Percentiles rank a stretch among this genome's conserved stretches.
Evolutionary conservation across 1,140 invertebrate species (phyloP).

Genomic region (Nephila pilipes): DNA sequence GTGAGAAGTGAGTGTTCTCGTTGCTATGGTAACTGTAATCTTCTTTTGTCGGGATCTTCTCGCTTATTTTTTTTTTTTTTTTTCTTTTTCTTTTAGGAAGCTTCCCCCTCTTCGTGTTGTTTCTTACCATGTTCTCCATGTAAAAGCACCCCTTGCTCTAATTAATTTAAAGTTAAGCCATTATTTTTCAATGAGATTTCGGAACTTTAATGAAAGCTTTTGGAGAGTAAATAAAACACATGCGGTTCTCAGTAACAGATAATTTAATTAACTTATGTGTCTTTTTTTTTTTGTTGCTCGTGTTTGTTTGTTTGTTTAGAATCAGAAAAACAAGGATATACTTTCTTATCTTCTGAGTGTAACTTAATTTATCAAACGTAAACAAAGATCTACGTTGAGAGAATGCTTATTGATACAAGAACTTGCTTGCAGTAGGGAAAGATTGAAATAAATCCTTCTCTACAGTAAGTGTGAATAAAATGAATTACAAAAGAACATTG

Average conservation of each 20-base stretch:
- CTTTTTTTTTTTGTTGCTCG: background rate
- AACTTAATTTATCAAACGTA: slow-evolving; percentile 32
- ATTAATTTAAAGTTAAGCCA: slow-evolving; percentile 46
- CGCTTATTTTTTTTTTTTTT: slow-evolving; percentile 43
- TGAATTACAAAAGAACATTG: no score
- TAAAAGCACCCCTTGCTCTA: slow-evolving; percentile 1
- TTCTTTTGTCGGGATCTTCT: slow-evolving; percentile 51
- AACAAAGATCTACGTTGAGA: background rate
- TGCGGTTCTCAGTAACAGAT: slow-evolving; percentile 37
- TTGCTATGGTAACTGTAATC: slow-evolving; percentile 65
- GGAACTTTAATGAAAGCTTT: slow-evolving; percentile 38
- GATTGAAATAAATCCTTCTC: no score
- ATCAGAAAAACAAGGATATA: background rate
- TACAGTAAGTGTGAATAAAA: no score
- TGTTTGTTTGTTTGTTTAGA: background rate
- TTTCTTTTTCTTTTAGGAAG: background rate
- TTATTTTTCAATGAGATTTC: slow-evolving; percentile 45
- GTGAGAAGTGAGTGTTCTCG: slow-evolving; percentile 38
- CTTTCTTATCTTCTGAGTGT: background rate
- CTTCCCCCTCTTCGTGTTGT: background rate
- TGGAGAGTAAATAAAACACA: slow-evolving; percentile 22
- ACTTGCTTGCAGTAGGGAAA: no score
- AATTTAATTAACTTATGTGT: slow-evolving; percentile 25
- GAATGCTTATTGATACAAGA: background rate
- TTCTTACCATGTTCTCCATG: background rate